Evolutionary conservation across 2,888 invertebrate genomes (phyloP), one percentile per base, ranked within the genome.

Genomic region (Rugalucina vietnamica): DNA sequence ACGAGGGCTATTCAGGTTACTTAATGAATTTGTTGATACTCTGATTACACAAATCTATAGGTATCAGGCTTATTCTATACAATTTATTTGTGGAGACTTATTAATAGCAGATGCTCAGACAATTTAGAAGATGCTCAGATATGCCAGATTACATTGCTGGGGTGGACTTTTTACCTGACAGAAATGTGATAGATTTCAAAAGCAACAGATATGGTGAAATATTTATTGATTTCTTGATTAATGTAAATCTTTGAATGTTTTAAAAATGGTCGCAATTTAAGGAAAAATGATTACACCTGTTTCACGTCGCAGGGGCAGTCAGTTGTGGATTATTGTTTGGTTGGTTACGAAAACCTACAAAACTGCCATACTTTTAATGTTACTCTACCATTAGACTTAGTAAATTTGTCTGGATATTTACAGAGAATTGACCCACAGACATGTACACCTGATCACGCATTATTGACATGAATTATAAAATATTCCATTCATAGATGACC

Each of bases 101-200:
- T n/a, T n/a, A n/a, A n/a, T n/a, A n/a, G n/a, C n/a, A n/a, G n/a
- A n/a, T n/a, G n/a, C n/a, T n/a, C 21, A 49, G 49, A n/a, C n/a
- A n/a, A n/a, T n/a, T n/a, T 54, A 57, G 75, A 18, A 27, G 54
- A 27, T 18, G 4, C 32, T 39, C 49, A 14, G 34, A 77, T 39
- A 29, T 8, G 8, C 69, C 65, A 39, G 76, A 77, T 49, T 60
- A 27, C 49, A 77, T 78, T 36, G 27, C 1, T 21, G 76, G 76
- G 24, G 57, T 76, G 10, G 71, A 71, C n/a, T 10, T n/a, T 32
- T 1, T 78, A 24, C 50, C 24, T 21, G 0, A 4, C 4, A 71
- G 78, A 57, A 24, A 78, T 54, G 32, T 78, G 4, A 5, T 77
- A 21, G 77, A 77, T 49, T n/a, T n/a, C n/a, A n/a, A n/a, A n/a